Percentiles rank a stretch among this genome's conserved stretches.
Evolutionary conservation across 2,797 vertebrate genomes (phyloP).

Genomic region (Apogon talboti): DNA sequence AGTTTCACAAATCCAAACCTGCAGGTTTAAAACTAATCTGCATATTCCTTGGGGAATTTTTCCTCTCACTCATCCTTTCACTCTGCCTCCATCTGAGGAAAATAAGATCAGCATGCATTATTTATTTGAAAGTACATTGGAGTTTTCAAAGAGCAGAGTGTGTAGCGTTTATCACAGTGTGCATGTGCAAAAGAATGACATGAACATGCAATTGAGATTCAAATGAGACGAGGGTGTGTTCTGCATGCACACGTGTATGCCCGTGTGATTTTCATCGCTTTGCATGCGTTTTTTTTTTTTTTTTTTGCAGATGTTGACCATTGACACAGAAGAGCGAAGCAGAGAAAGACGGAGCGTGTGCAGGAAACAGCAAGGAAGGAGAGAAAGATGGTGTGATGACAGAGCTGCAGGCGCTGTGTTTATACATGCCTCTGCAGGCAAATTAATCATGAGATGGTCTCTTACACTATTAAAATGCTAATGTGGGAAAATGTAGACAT

Average conservation of each 20-base stretch:
- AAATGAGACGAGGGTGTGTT: conserved; percentile 56
- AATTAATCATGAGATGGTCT: conserved; percentile 77
- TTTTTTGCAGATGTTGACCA: conserved; percentile 37
- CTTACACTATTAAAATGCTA: conserved; percentile 85
- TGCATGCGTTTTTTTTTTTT: conserved; percentile 67
- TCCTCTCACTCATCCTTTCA: conserved; percentile 20
- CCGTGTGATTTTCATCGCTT: conserved; percentile 75
- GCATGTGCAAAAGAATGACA: conserved; percentile 16
- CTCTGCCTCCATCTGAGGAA: conserved; percentile 36
- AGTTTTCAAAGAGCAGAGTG: conserved; percentile 44
- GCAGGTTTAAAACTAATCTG: conserved; percentile 27
- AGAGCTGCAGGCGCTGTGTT: conserved; percentile 73
- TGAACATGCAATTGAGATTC: conserved; percentile 45
- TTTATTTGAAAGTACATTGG: conserved; percentile 63
- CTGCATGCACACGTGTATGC: conserved; percentile 72
- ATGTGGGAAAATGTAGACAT: conserved; percentile 78
- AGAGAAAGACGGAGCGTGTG: conserved; percentile 38
- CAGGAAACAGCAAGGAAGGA: conserved; percentile 49
- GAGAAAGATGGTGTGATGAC: conserved; percentile 65
- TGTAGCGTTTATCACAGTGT: conserved; percentile 4
- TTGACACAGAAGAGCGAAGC: conserved; percentile 23
- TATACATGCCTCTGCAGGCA: conserved; percentile 78
- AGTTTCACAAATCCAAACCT: conserved; percentile 41
- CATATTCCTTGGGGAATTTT: conserved; percentile 27
- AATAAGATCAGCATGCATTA: conserved; percentile 70